Evolutionary conservation across 2,797 vertebrate genomes (phyloP).

Genomic region (Trichosurus vulpecula): DNA sequence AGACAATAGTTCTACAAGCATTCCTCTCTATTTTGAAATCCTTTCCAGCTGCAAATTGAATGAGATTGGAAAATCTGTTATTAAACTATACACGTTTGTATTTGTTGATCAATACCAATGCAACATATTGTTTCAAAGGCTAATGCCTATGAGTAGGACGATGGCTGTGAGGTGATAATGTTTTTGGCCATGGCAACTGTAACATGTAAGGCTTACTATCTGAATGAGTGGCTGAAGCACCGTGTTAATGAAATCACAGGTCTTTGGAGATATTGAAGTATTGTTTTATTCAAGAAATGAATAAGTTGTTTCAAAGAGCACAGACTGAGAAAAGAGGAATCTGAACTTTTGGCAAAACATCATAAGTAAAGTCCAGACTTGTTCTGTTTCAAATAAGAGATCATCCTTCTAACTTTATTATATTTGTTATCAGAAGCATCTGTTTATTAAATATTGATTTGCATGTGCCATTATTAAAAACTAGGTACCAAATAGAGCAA

Average conservation of each 20-base stretch:
- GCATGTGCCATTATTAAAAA: not conserved
- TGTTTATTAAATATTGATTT: not conserved
- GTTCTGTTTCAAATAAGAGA: not conserved
- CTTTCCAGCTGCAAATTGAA: not conserved
- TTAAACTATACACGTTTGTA: not conserved
- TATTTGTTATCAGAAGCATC: not conserved
- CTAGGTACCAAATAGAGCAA: not conserved
- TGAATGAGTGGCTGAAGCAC: not conserved
- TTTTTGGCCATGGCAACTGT: not conserved
- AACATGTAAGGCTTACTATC: not conserved
- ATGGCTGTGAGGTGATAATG: not conserved
- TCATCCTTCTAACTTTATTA: not conserved
- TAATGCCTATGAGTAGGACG: not conserved
- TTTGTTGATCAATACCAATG: not conserved
- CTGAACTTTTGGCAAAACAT: not conserved
- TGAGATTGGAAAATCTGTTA: not conserved
- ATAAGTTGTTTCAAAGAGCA: not conserved
- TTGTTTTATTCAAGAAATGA: not conserved
- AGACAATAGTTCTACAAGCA: not conserved
- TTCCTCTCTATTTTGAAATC: not conserved
- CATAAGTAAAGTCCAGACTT: not conserved
- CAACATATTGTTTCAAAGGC: not conserved
- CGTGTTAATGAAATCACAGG: not conserved
- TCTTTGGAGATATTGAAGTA: not conserved
- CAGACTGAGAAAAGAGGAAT: not conserved